Base-by-base conservation (phyloP, 2,113 vertebrate genomes). In the Trematocara variabile region DNA sequence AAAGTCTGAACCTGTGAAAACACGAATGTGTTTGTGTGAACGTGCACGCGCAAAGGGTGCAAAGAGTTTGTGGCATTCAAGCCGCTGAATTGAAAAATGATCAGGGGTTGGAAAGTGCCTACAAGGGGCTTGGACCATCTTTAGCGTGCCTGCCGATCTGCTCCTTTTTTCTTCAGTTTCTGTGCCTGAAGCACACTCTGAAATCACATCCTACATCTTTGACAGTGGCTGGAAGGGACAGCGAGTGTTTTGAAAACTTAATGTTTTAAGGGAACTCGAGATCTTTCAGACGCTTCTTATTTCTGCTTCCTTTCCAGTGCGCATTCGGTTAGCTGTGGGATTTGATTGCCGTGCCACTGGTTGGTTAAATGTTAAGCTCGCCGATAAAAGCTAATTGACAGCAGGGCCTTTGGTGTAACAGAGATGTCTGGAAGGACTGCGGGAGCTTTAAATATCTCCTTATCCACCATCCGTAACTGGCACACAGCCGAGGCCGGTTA, bases 151-250 rank as follows among this genome's bases (percentile, higher is more conserved):
- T 77, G 55, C 75, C n/a, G 3, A 86, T 88, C 18, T 33, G 9
- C 79, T 28, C 63, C 56, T 86, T 65, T 77, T 85, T 65, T 80
- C 48, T 84, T 80, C 30, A n/a, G 54, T 48, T 86, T 83, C 46
- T 84, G 77, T 60, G 84, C 89, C 92, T 41, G 81, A 41, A 89
- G 90, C 90, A 41, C 79, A 34, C 81, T 89, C 86, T 55, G 81
- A 92, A 90, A 84, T 82, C 88, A 88, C 70, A 86, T 89, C 82
- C 82, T 65, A 88, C 80, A 75, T 88, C 88, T 91, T n/a, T 82
- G 83, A 87, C 89, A 88, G 84, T 52, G 85, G 80, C 90, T 81
- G 5, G 84, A 53, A 85, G 85, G 39, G 68, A 88, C 41, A 84
- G 8, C 9, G 22, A 44, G 41, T 78, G 78, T 80, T 93, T 93